These are phyloP conservation scores for Pseudopleuronectes americanus DNA, from an alignment of 2,797 vertebrate species.

Conservation along the genomic window DNA sequence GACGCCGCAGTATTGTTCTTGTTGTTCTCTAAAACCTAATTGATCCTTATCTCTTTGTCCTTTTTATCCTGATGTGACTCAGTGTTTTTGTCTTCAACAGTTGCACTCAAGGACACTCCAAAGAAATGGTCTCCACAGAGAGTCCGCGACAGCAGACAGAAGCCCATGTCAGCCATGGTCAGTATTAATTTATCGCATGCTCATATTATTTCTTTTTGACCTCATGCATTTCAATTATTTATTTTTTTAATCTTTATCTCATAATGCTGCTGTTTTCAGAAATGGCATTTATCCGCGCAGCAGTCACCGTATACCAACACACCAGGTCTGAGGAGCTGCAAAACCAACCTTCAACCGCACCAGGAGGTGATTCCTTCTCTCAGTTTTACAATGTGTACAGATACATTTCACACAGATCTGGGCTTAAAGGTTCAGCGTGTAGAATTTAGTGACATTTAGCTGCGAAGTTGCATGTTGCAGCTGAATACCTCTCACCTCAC, in stretches of 20 bases:
- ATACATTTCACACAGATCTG: neutral
- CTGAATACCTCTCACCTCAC: too few species aligned
- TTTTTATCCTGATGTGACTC: conserved; percentile 11
- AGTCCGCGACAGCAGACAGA: conserved; percentile 68
- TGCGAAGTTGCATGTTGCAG: too few species aligned
- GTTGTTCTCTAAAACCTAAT: conserved; percentile 7
- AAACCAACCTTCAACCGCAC: conserved; percentile 31
- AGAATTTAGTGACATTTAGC: too few species aligned
- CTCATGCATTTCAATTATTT: neutral
- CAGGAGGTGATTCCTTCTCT: conserved; percentile 68
- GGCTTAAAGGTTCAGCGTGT: too few species aligned
- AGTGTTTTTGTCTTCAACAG: conserved; percentile 28
- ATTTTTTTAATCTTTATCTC: neutral
- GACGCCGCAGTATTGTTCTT: conserved; percentile 7
- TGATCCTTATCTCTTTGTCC: conserved; percentile 2
- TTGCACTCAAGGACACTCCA: conserved; percentile 56
- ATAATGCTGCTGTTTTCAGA: conserved; percentile 61
- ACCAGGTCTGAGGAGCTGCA: conserved; percentile 40
- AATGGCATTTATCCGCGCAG: conserved; percentile 57
- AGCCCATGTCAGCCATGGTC: conserved; percentile 77
- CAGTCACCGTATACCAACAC: conserved; percentile 51
- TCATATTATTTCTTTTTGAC: neutral
- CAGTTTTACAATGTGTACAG: neutral
- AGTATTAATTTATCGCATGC: conserved; percentile 30
- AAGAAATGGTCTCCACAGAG: conserved; percentile 77